phyloP scores from a whole-genome alignment of 2,888 invertebrate species.

The Ferrisia virgata region DNA sequence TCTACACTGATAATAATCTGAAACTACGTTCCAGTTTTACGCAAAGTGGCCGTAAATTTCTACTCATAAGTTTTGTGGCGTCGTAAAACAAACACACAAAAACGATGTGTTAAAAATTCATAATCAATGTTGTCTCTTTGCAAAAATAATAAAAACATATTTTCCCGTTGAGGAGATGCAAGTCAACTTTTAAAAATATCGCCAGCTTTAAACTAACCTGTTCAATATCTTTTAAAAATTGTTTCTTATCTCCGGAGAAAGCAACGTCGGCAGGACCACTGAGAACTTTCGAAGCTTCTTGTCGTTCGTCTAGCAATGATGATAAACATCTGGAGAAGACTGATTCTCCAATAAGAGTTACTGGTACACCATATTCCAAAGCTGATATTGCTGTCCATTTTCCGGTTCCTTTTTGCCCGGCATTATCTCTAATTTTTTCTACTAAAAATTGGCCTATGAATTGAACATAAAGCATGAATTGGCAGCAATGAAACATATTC shows the following conservation, averaged over 20 bases:
- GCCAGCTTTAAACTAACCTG: constrained; percentile 54
- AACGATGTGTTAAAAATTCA: background rate
- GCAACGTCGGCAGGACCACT: constrained; percentile 63
- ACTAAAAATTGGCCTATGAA: constrained; percentile 67
- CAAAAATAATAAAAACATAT: no score
- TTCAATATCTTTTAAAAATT: constrained; percentile 79
- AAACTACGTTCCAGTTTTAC: background rate
- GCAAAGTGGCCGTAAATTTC: background rate
- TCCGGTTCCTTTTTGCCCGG: constrained; percentile 98
- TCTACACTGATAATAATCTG: background rate
- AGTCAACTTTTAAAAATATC: background rate
- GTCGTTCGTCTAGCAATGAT: constrained; percentile 82
- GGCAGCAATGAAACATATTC: no score
- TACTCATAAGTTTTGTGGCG: background rate
- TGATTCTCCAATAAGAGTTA: constrained; percentile 96
- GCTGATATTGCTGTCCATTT: constrained; percentile 99
- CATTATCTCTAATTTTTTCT: constrained; percentile 90
- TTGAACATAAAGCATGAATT: no score
- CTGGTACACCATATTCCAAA: constrained; percentile 92
- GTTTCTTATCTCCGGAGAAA: constrained; percentile 69
- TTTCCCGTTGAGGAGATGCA: background rate
- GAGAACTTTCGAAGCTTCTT: constrained; percentile 73
- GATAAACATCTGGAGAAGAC: constrained; percentile 96
- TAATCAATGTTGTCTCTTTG: background rate
- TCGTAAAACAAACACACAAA: background rate